These are phyloP conservation scores for Phrynocephalus guinanensis DNA, from an alignment of 2,797 vertebrate genomes.

Conservation along the genomic window DNA sequence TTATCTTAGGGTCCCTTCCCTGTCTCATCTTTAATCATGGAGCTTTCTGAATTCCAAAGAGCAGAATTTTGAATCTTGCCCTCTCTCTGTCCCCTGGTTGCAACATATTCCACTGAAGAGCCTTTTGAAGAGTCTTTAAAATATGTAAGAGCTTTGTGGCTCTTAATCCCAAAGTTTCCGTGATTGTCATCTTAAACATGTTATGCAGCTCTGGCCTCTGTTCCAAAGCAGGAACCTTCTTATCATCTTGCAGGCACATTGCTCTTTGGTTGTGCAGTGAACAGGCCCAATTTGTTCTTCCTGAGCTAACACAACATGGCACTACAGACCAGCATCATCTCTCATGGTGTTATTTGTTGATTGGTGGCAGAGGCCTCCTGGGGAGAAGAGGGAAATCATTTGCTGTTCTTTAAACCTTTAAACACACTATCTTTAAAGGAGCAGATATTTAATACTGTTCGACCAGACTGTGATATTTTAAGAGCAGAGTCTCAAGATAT, in stretches of 20 bases:
- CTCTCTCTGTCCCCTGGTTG: neutral
- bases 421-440: neutral
- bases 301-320: constrained; percentile 50
- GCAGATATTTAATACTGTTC: neutral
- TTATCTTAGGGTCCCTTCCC: too few relatives aligned
- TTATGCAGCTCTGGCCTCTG: constrained; percentile 54
- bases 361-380: constrained; percentile 23
- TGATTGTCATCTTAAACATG: constrained; percentile 42
- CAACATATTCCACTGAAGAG: constrained; percentile 29
- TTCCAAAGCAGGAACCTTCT: constrained; percentile 48
- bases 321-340: constrained; percentile 33
- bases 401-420: neutral
- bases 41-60: neutral
- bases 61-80: neutral
- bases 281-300: constrained; percentile 55
- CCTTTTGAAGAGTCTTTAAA: constrained; percentile 28
- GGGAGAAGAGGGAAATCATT: constrained; percentile 26
- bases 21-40: neutral
- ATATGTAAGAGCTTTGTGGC: constrained; percentile 18
- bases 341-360: constrained; percentile 51
- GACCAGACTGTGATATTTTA: neutral
- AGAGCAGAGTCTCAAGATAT: neutral
- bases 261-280: constrained; percentile 65
- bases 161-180: constrained; percentile 40
- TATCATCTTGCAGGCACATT: constrained; percentile 57